A percentile compares a stretch with the other conserved stretches of the same genome.
Conservation (phyloP, 2,113 vertebrate genomes). For the Calonectris borealis region DNA sequence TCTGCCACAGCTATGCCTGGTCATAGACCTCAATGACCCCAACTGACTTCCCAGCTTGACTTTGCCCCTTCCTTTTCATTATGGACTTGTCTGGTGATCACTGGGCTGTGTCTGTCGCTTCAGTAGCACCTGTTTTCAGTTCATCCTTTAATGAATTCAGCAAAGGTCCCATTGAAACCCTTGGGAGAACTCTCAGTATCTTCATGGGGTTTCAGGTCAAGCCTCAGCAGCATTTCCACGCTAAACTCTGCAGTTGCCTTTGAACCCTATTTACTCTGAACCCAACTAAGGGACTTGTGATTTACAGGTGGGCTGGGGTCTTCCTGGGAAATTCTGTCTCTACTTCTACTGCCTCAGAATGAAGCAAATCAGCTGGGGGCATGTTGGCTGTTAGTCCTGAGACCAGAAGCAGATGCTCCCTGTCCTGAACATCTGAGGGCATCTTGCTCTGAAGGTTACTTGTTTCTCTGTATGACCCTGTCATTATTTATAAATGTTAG, state of each 20-base stretch:
- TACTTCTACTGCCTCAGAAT: neutral
- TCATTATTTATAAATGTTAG: neutral
- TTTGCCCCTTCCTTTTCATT: neutral
- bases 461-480: neutral
- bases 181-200: neutral
- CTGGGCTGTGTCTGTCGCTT: neutral
- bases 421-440: neutral
- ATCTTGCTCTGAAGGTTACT: neutral
- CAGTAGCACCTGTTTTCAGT: neutral
- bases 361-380: neutral
- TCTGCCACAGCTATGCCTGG: neutral
- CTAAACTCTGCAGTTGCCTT: neutral
- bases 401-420: neutral
- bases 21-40: neutral
- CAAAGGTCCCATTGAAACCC: neutral
- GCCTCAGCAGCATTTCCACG: neutral
- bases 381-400: neutral
- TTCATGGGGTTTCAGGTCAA: neutral
- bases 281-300: neutral
- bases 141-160: neutral
- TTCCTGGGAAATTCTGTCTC: neutral
- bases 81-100: neutral
- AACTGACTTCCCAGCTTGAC: neutral
- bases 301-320: neutral
- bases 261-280: neutral